Percentiles rank a stretch among this genome's conserved stretches.
These are phyloP conservation scores for Urocyon cinereoargenteus DNA, from an alignment of 2,797 vertebrate genomes.

Conservation along the genomic window DNA sequence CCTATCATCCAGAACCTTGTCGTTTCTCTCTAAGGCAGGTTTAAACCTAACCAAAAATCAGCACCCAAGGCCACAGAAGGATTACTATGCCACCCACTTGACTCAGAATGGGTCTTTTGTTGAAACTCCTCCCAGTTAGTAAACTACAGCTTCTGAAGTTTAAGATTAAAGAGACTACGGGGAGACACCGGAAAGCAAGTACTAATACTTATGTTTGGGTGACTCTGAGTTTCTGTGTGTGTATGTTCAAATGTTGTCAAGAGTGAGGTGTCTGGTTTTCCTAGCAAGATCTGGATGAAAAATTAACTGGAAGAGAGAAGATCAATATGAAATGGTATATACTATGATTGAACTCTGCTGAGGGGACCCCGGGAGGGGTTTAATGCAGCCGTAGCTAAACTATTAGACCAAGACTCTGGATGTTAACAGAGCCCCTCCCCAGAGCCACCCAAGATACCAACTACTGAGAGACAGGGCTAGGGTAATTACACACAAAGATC, in stretches of 20 bases:
- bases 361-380: neutral
- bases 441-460: neutral
- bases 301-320: neutral
- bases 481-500: constrained; percentile 30
- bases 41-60: neutral
- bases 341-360: neutral
- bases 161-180: neutral
- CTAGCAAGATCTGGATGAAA: neutral
- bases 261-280: neutral
- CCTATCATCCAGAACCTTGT: neutral
- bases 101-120: neutral
- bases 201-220: neutral
- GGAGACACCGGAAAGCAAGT: neutral
- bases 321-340: neutral
- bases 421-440: neutral
- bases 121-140: neutral
- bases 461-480: neutral
- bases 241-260: neutral
- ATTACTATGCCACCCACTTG: neutral
- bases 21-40: neutral
- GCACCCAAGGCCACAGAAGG: neutral
- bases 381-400: neutral
- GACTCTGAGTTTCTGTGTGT: neutral
- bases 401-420: rapidly evolving
- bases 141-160: neutral